These are phyloP conservation scores for Leptinotarsa rubiginosa DNA, from an alignment of 2,888 invertebrate species.

Conservation along the genomic window DNA sequence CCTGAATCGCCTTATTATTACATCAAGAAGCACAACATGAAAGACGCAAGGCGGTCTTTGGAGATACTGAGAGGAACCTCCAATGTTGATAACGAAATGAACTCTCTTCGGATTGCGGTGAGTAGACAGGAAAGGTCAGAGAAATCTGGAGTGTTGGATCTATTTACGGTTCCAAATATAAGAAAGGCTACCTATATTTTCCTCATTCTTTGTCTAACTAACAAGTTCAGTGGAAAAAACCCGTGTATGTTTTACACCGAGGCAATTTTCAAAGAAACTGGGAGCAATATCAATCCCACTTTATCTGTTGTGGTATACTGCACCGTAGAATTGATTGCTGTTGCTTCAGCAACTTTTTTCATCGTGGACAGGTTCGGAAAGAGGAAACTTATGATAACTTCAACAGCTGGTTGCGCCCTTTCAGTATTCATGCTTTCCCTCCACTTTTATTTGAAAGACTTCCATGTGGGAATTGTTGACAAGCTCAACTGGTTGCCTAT, in stretches of 20 bases:
- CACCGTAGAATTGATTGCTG: constrained; percentile 71
- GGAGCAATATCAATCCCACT: constrained; percentile 67
- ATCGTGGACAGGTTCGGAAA: constrained; percentile 76
- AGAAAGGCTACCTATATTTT: constrained; percentile 73
- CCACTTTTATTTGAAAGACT: constrained; percentile 67
- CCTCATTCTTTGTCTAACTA: constrained; percentile 71
- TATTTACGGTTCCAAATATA: constrained; percentile 70
- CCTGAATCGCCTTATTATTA: constrained; percentile 75
- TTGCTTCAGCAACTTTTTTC: constrained; percentile 66
- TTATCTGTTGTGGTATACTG: constrained; percentile 72
- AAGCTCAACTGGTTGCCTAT: constrained; percentile 68
- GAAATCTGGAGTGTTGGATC: constrained; percentile 68
- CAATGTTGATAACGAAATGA: constrained; percentile 68
- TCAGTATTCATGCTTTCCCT: constrained; percentile 64
- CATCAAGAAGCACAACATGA: constrained; percentile 63
- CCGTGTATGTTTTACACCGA: constrained; percentile 74
- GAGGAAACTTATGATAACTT: constrained; percentile 72
- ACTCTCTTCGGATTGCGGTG: constrained; percentile 58
- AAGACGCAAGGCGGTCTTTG: constrained; percentile 69
- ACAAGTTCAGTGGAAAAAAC: constrained; percentile 76
- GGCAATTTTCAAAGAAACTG: constrained; percentile 71
- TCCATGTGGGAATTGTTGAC: constrained; percentile 54
- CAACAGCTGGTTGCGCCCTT: constrained; percentile 65
- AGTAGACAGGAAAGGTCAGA: constrained; percentile 64
- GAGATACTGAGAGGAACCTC: constrained; percentile 70